phyloP scores from a whole-genome alignment of 2,888 invertebrate species.

The Hartigia nigra region DNA sequence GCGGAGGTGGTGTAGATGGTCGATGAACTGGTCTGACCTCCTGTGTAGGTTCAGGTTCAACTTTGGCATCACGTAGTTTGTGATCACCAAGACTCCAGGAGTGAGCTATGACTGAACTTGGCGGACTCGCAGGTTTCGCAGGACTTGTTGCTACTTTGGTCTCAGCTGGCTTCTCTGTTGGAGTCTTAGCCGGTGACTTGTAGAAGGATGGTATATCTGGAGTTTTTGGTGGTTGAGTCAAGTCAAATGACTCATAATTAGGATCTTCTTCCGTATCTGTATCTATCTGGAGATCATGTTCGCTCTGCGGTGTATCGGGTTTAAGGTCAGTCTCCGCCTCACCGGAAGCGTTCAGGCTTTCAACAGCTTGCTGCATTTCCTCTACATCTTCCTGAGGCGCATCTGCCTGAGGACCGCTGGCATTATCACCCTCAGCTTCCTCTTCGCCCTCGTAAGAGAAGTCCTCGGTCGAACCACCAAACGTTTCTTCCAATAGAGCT shows the following conservation, averaged over 20 bases:
- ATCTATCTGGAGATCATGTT: slow-evolving; percentile 85
- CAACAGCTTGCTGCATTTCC: slow-evolving; percentile 86
- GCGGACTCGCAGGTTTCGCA: slow-evolving; percentile 50
- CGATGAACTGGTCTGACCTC: slow-evolving; percentile 43
- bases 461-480: slow-evolving; percentile 72
- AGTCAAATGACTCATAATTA: slow-evolving; percentile 67
- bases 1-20: slow-evolving; percentile 29
- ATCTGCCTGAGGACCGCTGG: slow-evolving; percentile 67
- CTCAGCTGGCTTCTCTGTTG: slow-evolving; percentile 46
- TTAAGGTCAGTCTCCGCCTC: slow-evolving; percentile 76
- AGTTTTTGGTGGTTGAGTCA: slow-evolving; percentile 69
- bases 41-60: slow-evolving; percentile 46
- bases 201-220: slow-evolving; percentile 70
- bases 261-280: slow-evolving; percentile 84
- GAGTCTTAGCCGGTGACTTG: slow-evolving; percentile 64
- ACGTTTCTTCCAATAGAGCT: slow-evolving; percentile 86
- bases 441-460: slow-evolving; percentile 64
- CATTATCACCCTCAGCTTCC: slow-evolving; percentile 56
- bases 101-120: slow-evolving; percentile 69
- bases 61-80: slow-evolving; percentile 63
- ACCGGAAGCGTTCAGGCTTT: slow-evolving; percentile 77
- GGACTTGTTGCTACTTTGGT: slow-evolving; percentile 32
- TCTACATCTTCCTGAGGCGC: slow-evolving; percentile 81
- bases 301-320: slow-evolving; percentile 87
- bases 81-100: slow-evolving; percentile 70